Evolutionary conservation across 1,140 invertebrate species (phyloP), one percentile per base, ranked within the genome.

Genomic region (Drosophila subobscura): DNA sequence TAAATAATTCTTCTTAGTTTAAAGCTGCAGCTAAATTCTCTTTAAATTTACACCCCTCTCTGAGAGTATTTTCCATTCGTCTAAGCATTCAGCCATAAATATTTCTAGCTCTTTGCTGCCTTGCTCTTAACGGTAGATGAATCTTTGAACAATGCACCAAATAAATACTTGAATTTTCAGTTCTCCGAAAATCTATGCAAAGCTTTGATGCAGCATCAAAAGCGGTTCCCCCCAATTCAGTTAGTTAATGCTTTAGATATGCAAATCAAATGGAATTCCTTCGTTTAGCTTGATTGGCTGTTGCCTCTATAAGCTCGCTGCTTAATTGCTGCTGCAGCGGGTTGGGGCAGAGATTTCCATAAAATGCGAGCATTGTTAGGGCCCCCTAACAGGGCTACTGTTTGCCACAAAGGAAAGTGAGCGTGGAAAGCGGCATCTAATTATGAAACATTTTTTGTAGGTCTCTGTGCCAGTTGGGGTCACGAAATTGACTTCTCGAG

Each of bases 201-300:
- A 88, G 83, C 16, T 20, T 20, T 20, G 16, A 20, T 20, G 16
- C 67, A 57, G 68, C 72, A 64, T 77, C 61, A 74, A 86, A 74
- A 63, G 60, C 33, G 16, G 16, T 20, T 20, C 10, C 33, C 33
- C 10, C 29, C 33, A 12, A 76, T 65, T 74, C 75, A 72, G 74
- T 75, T 59, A 78, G 44, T 71, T 83, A 88, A 88, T 88, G 79
- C 84, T 51, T 88, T 72, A 63, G 83, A 79, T 88, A 88, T 88
- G 83, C 84, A 88, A 88, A 88, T 88, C 63, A 72, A 10, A 3
- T 33, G 46, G 51, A 86, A 83, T 72, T 79, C 68, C 33, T 37
- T 37, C 33, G 33, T 72, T 71, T 66, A 44, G 60, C 44, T 52
- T 37, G 33, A 37, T 50, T 51, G 46, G 27, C 44, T 47, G 10